Evolutionary conservation across 2,113 vertebrate genomes (phyloP).

Genomic region (Hippocampus barbouri): DNA sequence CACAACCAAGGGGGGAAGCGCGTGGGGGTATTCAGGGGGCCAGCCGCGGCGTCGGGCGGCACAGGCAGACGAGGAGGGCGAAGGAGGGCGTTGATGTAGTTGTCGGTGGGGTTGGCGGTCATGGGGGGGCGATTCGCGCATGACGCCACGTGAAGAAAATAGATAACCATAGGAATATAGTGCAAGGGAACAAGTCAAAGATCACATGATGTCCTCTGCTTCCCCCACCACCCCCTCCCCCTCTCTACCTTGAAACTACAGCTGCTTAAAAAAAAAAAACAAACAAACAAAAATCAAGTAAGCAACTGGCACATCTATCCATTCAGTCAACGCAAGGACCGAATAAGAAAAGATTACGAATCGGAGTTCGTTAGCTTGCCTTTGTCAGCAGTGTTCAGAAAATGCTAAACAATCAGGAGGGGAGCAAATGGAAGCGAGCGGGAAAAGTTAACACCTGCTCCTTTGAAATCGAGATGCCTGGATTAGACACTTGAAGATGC

Average conservation of each 20-base stretch:
- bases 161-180: conserved; percentile 85
- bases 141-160: conserved; percentile 91
- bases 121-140: conserved; percentile 88
- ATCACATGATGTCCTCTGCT: conserved; percentile 77
- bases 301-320: conserved; percentile 78
- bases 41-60: conserved; percentile 64
- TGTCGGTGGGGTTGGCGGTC: conserved; percentile 83
- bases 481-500: conserved; percentile 3
- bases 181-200: conserved; percentile 84
- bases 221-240: conserved; percentile 48
- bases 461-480: conserved; percentile 13
- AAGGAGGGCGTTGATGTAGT: conserved; percentile 67
- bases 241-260: conserved; percentile 68
- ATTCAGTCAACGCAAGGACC: conserved; percentile 63
- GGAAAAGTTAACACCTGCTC: conserved; percentile 20
- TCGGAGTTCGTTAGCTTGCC: conserved; percentile 37
- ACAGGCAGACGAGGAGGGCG: conserved; percentile 75
- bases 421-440: conserved; percentile 31
- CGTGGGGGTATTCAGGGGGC: conserved; percentile 71
- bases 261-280: conserved; percentile 61
- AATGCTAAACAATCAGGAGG: conserved; percentile 45
- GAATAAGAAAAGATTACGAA: conserved; percentile 37
- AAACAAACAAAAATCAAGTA: conserved; percentile 47
- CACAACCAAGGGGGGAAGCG: conserved; percentile 64
- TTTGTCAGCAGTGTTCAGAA: conserved; percentile 31